A percentile compares a stretch with the other conserved stretches of the same genome.
These are phyloP conservation scores for Bombus confusus DNA, from an alignment of 1,140 invertebrate species.

Conservation along the genomic window DNA sequence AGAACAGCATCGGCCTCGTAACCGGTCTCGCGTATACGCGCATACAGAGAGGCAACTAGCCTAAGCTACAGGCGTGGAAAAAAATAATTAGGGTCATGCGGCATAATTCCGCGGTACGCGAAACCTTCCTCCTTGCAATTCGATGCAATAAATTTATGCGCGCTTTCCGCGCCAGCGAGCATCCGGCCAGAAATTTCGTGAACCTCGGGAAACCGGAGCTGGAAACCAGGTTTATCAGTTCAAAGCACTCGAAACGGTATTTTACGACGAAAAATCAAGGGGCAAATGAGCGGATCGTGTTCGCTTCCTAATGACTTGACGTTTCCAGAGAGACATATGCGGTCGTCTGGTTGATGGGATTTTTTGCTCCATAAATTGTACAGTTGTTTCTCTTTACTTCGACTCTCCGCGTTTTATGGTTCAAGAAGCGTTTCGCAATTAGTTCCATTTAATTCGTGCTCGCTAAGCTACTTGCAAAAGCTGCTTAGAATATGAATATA, in stretches of 20 bases:
- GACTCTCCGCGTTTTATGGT: no score
- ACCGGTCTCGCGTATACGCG: background rate
- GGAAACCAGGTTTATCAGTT: background rate
- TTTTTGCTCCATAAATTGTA: background rate
- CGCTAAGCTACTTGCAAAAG: no score
- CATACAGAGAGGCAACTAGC: background rate
- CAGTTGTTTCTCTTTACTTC: no score
- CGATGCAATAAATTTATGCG: conserved; percentile 35
- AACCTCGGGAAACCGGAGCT: background rate
- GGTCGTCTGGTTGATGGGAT: background rate
- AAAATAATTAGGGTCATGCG: conserved; percentile 43
- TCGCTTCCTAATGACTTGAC: background rate
- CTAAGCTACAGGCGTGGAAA: conserved; percentile 36
- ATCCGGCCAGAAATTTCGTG: background rate
- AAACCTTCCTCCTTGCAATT: conserved; percentile 30
- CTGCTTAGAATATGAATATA: no score
- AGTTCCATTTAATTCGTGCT: no score
- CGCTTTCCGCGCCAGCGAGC: conserved; percentile 13
- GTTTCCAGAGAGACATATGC: background rate
- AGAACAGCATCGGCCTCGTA: conserved; percentile 11
- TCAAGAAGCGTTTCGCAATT: no score
- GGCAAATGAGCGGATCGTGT: no score
- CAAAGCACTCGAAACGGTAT: background rate
- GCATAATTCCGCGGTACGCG: conserved; percentile 43
- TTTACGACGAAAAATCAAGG: background rate